Evolutionary conservation across 2,888 invertebrate genomes (phyloP), one percentile per base, ranked within the genome.

Genomic region (Trachelus stipa): DNA sequence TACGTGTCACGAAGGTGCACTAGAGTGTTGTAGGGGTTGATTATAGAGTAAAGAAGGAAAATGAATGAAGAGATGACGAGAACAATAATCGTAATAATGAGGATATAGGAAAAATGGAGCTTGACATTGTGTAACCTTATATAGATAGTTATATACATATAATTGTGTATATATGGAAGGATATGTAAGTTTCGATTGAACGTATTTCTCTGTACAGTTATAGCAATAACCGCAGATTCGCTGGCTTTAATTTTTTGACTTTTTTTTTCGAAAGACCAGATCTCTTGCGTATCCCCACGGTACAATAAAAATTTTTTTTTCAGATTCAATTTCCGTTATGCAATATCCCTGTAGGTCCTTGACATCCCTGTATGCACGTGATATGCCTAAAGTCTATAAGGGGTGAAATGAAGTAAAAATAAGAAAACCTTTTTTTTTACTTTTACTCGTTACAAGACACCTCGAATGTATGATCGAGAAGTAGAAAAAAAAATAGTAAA

Each of bases 171-270:
- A 73, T 35, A 33, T 34, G 74, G 56, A 73, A 77, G 79, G 83
- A 83, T 83, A 83, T 83, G 83, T 83, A 77, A 77, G 74, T 79
- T 77, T 77, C 68, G 75, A 83, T 80, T 81, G 80, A 83, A 76
- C 85, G 83, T 85, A 85, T 56, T 56, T 56, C 9, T 56, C 9
- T 9, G 56, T 23, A 23, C 23, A 23, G 23, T 56, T 56, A 23
- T 23, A 56, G 56, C 1, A 56, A 56, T 9, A 56, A 56, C 23
- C 23, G 9, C 56, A 23, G 56, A 56, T 80, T 81, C 80, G 78
- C 77, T 73, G 35, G n/a, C 35, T 75, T 34, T 77, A 3, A 31
- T 33, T 73, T 75, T 33, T 71, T 74, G 33, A 30, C 11, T 74
- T 77, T 76, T 68, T 77, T 76, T 68, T 68, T 76, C 23, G 9